These are phyloP conservation scores for Geotrupes spiniger DNA, from an alignment of 2,888 invertebrate genomes.

Conservation along the genomic window DNA sequence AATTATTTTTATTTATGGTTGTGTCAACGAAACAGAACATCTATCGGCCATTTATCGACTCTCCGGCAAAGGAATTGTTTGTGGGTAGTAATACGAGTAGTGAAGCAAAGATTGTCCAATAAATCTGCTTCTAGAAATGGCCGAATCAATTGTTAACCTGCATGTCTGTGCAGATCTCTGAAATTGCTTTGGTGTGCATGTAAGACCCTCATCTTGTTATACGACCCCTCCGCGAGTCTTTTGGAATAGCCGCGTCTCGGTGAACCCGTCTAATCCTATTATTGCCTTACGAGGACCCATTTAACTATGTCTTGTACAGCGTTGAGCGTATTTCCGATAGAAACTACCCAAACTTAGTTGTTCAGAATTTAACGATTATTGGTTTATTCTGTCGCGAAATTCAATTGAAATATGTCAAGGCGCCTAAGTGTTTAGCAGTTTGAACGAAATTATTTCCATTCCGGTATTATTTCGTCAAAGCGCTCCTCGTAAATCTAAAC, in stretches of 20 bases:
- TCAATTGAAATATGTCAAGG: too few species aligned
- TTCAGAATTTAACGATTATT: constrained; percentile 3
- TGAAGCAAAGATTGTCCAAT: constrained; percentile 10
- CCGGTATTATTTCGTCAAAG: too few species aligned
- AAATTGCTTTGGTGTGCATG: constrained; percentile 10
- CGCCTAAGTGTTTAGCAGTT: too few species aligned
- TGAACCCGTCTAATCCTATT: constrained; percentile 33
- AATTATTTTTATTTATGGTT: too few species aligned
- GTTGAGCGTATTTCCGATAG: constrained; percentile 6
- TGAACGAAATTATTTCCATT: too few species aligned
- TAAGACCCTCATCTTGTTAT: constrained; percentile 13
- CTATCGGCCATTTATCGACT: too few species aligned
- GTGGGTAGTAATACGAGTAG: too few species aligned
- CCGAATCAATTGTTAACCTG: constrained; percentile 10
- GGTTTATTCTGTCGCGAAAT: too few species aligned
- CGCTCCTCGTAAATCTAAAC: too few species aligned
- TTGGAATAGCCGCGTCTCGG: constrained; percentile 7
- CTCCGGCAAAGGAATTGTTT: too few species aligned
- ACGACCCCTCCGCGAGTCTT: background rate
- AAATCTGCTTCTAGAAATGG: constrained; percentile 7
- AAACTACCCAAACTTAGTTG: constrained; percentile 4
- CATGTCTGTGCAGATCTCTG: constrained; percentile 8
- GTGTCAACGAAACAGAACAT: too few species aligned
- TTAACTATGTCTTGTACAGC: constrained; percentile 22
- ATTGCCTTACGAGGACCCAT: constrained; percentile 29